Evolutionary conservation across 2,797 vertebrate species (phyloP).

Genomic region (Leptatherina wallacei): DNA sequence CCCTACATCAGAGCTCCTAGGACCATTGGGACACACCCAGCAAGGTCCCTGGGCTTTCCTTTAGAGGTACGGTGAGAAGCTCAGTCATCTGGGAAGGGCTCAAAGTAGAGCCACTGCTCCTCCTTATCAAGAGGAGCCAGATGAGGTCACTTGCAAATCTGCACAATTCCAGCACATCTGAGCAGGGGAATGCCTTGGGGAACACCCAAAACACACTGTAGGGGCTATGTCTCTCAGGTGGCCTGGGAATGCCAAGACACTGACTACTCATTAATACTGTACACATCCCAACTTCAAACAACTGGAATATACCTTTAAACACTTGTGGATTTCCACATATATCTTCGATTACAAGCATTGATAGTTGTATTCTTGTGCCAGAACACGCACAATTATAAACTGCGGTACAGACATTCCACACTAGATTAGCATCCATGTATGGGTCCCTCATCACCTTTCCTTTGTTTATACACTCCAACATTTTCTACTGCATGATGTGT

Average conservation of each 20-base stretch:
- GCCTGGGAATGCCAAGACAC: neutral
- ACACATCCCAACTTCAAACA: neutral
- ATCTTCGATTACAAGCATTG: neutral
- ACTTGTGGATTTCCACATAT: neutral
- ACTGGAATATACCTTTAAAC: neutral
- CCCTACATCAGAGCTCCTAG: too few species aligned
- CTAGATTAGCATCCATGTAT: constrained; percentile 2
- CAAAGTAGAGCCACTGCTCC: too few species aligned
- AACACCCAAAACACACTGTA: too few species aligned
- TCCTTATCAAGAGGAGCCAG: too few species aligned
- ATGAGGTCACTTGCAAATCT: too few species aligned
- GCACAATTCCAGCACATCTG: too few species aligned
- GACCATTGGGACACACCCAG: too few species aligned
- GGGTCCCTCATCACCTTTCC: constrained; percentile 44
- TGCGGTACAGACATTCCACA: constrained; percentile 16
- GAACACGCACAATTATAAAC: constrained; percentile 22
- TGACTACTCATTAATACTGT: neutral
- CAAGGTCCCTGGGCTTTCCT: too few species aligned
- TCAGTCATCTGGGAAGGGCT: too few species aligned
- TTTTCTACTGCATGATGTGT: constrained; percentile 78
- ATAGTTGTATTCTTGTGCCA: neutral
- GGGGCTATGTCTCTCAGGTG: too few species aligned
- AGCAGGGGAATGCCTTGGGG: too few species aligned
- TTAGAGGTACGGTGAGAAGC: too few species aligned
- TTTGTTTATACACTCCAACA: constrained; percentile 51